A percentile compares a stretch with the other conserved stretches of the same genome.
Conservation (phyloP, 2,797 vertebrate species). For the Lindbergichthys nudifrons region DNA sequence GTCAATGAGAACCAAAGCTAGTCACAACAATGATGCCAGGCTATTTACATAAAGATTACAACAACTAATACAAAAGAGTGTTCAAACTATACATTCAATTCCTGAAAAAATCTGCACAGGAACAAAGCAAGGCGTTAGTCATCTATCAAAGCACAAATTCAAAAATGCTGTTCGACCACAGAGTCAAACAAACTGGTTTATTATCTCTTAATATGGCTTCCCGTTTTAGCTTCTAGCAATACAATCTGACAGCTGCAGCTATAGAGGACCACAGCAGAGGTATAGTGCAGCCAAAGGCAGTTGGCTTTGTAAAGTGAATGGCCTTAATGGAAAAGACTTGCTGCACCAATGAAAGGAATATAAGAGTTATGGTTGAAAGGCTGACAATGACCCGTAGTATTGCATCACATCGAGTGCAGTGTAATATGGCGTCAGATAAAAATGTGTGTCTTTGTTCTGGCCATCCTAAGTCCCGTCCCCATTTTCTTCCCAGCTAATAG, state of each 20-base stretch:
- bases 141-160: conserved; percentile 9
- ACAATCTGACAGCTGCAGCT: conserved; percentile 46
- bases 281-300: conserved; percentile 26
- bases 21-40: background rate
- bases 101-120: too few species aligned
- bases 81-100: background rate
- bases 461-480: conserved; percentile 69
- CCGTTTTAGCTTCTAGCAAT: conserved; percentile 26
- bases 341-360: conserved; percentile 23
- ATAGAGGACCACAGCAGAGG: background rate
- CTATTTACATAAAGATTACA: background rate
- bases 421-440: background rate
- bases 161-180: conserved; percentile 2
- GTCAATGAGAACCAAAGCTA: background rate
- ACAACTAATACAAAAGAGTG: conserved; percentile 3
- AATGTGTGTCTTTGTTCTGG: conserved; percentile 12
- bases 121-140: background rate
- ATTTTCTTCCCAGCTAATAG: conserved; percentile 94
- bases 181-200: conserved; percentile 14
- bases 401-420: background rate
- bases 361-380: conserved; percentile 8
- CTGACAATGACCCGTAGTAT: background rate
- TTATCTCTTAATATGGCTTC: conserved; percentile 17
- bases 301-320: conserved; percentile 30
- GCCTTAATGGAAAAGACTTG: conserved; percentile 58